Conservation (phyloP, 2,113 vertebrate species). For the Syngnathus floridae region DNA sequence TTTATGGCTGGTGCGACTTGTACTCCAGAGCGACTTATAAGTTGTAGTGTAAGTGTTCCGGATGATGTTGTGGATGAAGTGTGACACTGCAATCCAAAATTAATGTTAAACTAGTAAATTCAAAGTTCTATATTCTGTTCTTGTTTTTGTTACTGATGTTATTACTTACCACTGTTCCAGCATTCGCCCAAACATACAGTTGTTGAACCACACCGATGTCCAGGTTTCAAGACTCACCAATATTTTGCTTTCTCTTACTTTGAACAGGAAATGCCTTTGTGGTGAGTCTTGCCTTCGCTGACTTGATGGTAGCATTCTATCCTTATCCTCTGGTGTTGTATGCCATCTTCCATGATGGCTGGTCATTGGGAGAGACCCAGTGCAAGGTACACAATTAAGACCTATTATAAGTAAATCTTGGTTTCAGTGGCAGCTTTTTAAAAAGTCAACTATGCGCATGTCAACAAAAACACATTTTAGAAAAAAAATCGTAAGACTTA, state of each 20-base stretch:
- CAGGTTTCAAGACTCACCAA: background rate
- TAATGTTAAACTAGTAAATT: too few species aligned
- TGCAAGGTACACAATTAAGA: slow-evolving; percentile 27
- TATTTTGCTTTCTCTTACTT: slow-evolving; percentile 2
- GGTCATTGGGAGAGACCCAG: slow-evolving; percentile 42
- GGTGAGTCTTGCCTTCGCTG: slow-evolving; percentile 43
- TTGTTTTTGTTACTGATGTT: too few species aligned
- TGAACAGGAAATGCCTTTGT: slow-evolving; percentile 39
- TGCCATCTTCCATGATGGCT: slow-evolving; percentile 38
- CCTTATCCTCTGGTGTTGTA: slow-evolving; percentile 43
- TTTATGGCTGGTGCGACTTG: too few species aligned
- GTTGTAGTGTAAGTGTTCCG: too few species aligned
- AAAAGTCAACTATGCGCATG: too few species aligned
- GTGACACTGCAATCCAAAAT: too few species aligned
- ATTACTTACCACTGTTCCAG: background rate
- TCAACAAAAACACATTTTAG: too few species aligned
- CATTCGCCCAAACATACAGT: background rate
- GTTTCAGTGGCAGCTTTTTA: background rate
- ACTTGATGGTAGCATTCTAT: slow-evolving; percentile 43
- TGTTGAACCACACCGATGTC: background rate
- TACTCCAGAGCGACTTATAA: too few species aligned
- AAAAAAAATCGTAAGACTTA: too few species aligned
- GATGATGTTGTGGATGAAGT: too few species aligned
- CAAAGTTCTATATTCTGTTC: too few species aligned
- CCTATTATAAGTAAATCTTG: background rate